Evolutionary conservation across 1,140 invertebrate genomes (phyloP), one percentile per base, ranked within the genome.

Genomic region (Drosophila arizonae): DNA sequence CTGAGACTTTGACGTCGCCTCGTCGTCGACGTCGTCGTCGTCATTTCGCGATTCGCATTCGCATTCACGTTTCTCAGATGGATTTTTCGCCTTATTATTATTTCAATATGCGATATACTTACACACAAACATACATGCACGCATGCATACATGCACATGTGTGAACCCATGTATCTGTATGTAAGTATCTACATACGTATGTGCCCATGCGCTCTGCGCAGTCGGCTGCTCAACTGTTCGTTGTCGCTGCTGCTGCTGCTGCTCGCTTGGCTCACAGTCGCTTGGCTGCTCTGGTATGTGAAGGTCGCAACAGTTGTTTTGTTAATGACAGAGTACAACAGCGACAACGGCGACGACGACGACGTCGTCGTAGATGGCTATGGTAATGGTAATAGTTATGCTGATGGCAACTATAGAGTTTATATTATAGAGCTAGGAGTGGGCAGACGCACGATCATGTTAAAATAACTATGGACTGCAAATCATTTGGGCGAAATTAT

Each of bases 291-390:
- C 90, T 91, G 90, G 90, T 91, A 91, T 91, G 90, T 80, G 90
- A 91, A 91, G 90, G 90, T 91, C 90, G 90, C 89, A 91, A 85
- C 89, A 91, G 90, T 91, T 91, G 90, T 90, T 91, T 90, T 90
- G 81, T 90, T 90, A 90, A 90, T 90, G 89, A 90, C 90, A 90
- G 90, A 82, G 73, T 82, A 87, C 79, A 79, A 77, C 72, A 57
- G 69, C 75, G 70, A 81, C 67, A 50, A 76, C 72, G 17, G 58
- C 28, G 4, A 30, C 28, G 28, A 6, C 28, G 28, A 30, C 28
- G 28, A 6, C 54, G 9, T 6, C 45, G 8, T 26, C 54, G 13
- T 30, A 43, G 17, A 52, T 63, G 36, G 21, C 67, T 46, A 50
- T 33, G 52, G 43, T 56, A 50, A 67, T 72, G 70, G 48, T 41